These are phyloP conservation scores for Eumaeus atala DNA, from an alignment of 1,140 invertebrate species.

Conservation along the genomic window DNA sequence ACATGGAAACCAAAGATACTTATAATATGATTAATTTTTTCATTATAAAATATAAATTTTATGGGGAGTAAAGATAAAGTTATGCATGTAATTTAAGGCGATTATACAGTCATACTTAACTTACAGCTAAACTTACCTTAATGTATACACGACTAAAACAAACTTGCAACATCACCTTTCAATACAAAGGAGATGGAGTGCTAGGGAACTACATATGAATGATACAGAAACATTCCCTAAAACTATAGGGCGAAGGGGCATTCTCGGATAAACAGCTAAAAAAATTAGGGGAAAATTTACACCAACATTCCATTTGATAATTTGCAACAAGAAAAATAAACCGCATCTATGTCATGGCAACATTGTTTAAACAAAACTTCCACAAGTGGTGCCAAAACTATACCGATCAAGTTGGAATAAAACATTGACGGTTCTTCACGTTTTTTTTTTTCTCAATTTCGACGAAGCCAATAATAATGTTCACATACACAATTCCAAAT, in stretches of 20 bases:
- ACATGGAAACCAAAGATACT: too few species aligned
- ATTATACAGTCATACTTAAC: conserved; percentile 32
- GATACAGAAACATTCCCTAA: conserved; percentile 62
- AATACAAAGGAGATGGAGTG: conserved; percentile 56
- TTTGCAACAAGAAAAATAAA: conserved; percentile 44
- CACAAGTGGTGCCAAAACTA: conserved; percentile 57
- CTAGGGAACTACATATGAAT: conserved; percentile 55
- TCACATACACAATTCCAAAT: conserved; percentile 67
- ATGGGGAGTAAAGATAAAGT: too few species aligned
- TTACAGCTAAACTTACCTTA: conserved; percentile 38
- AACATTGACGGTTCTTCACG: conserved; percentile 26
- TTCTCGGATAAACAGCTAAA: conserved; percentile 39
- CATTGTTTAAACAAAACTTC: conserved; percentile 28
- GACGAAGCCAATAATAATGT: conserved; percentile 58
- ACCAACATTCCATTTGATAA: conserved; percentile 75
- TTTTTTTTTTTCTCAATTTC: conserved; percentile 14
- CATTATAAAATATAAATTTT: background rate
- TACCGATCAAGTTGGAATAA: conserved; percentile 67
- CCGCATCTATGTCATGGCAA: conserved; percentile 50
- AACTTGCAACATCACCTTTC: conserved; percentile 62
- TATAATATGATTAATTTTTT: background rate
- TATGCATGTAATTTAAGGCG: too few species aligned
- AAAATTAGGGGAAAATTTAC: conserved; percentile 60
- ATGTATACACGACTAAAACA: conserved; percentile 37
- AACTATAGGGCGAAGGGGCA: conserved; percentile 46